Conservation (phyloP, 1,140 invertebrate genomes). For the Cotesia chilonis region DNA sequence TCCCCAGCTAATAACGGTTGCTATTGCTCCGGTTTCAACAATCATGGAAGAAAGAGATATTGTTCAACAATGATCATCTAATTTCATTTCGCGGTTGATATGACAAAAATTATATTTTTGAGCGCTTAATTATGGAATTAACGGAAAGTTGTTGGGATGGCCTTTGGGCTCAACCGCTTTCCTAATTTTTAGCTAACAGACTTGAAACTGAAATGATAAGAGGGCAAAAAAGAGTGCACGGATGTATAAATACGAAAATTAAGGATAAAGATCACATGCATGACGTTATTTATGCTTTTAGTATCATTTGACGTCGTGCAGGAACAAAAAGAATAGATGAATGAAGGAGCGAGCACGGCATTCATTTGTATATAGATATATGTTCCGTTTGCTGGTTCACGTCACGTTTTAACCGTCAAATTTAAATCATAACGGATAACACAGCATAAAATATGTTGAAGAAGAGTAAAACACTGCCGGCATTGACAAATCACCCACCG, state of each 20-base stretch:
- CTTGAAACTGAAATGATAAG: no score
- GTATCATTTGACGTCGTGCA: no score
- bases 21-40: neutral
- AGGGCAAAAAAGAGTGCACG: no score
- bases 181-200: no score
- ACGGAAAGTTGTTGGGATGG: no score
- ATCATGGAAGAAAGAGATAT: no score
- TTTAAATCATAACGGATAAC: constrained; percentile 2
- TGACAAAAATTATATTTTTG: no score
- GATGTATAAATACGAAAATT: neutral
- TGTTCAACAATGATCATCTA: no score
- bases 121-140: no score
- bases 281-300: constrained; percentile 9
- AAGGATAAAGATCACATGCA: neutral
- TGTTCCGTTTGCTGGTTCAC: neutral
- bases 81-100: no score
- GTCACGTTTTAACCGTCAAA: constrained; percentile 2
- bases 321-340: no score
- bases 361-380: neutral
- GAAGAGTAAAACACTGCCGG: neutral
- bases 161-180: no score
- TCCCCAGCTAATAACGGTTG: constrained; percentile 7
- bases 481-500: neutral
- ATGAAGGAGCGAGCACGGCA: neutral
- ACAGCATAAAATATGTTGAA: neutral